Conservation (phyloP, 1,140 invertebrate species). For the Epicauta chinensis region DNA sequence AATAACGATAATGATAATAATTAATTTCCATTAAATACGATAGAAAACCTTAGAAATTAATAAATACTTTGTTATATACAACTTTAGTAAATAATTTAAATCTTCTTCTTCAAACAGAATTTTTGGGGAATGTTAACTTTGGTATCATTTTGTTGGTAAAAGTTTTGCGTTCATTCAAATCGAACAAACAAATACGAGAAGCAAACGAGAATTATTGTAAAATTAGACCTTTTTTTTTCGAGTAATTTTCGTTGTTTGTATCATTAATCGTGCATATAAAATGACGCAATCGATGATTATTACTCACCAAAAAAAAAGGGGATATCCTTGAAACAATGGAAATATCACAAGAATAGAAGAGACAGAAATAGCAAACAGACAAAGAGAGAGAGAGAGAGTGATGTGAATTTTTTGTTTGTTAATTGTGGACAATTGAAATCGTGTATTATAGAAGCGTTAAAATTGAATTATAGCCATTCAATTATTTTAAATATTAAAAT, state of each 20-base stretch:
- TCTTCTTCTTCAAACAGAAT: constrained; percentile 39
- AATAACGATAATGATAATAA: constrained; percentile 17
- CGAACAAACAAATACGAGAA: not conserved
- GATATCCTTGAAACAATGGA: too few species aligned
- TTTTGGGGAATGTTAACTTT: constrained; percentile 48
- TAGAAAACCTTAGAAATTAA: constrained; percentile 30
- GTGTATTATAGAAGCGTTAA: not conserved
- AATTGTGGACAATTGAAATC: not conserved
- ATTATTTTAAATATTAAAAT: constrained; percentile 30
- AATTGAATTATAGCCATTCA: not conserved
- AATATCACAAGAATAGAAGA: too few species aligned
- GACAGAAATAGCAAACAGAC: too few species aligned
- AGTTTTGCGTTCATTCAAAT: constrained; percentile 30
- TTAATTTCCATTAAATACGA: too few species aligned
- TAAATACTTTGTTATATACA: constrained; percentile 41
- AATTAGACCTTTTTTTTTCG: too few species aligned
- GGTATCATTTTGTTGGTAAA: constrained; percentile 46
- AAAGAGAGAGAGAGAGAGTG: too few species aligned
- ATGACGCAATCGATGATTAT: not conserved
- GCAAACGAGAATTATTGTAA: too few species aligned
- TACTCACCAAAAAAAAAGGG: not conserved
- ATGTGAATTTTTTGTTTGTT: too few species aligned
- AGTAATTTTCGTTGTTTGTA: not conserved
- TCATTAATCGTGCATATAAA: not conserved
- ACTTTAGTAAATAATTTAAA: constrained; percentile 36